Evolutionary conservation across 2,113 vertebrate species (phyloP).

Genomic region (Gallinago paraguaiae): DNA sequence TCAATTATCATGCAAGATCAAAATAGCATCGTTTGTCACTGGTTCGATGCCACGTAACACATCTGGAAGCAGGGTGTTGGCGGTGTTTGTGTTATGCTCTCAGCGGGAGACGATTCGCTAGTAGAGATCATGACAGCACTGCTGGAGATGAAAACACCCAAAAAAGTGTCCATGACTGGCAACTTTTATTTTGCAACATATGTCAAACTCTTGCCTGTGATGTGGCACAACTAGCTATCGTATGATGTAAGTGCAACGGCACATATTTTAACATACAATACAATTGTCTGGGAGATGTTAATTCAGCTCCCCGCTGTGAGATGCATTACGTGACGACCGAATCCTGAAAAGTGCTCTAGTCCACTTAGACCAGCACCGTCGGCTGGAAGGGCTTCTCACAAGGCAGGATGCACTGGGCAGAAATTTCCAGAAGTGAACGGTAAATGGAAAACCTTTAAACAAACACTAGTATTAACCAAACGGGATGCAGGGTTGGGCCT

Average conservation of each 20-base stretch:
- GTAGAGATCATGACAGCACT: conserved; percentile 48
- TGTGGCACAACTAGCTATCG: conserved; percentile 23
- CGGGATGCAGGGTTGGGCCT: conserved; percentile 7
- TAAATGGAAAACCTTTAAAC: conserved; percentile 27
- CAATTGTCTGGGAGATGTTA: conserved; percentile 53
- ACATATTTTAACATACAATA: conserved; percentile 35
- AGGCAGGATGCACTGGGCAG: not conserved
- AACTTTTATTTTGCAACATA: conserved; percentile 57
- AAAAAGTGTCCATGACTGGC: conserved; percentile 55
- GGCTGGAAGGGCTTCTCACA: not conserved
- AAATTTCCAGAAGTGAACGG: conserved; percentile 35
- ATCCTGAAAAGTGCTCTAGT: not conserved
- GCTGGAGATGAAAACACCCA: conserved; percentile 52
- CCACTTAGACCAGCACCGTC: not conserved
- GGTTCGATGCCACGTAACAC: conserved; percentile 39
- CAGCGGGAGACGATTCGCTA: conserved; percentile 27
- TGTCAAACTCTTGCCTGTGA: conserved; percentile 46
- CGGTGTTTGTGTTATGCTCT: not conserved
- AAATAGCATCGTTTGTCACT: not conserved
- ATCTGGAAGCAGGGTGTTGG: conserved; percentile 65
- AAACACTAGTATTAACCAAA: conserved; percentile 27
- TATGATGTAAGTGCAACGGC: conserved; percentile 33
- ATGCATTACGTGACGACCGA: not conserved
- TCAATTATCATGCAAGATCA: not conserved
- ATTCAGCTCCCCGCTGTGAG: not conserved